Conservation (phyloP, 2,113 vertebrate genomes). For the Brachyhypopomus gauderio region DNA sequence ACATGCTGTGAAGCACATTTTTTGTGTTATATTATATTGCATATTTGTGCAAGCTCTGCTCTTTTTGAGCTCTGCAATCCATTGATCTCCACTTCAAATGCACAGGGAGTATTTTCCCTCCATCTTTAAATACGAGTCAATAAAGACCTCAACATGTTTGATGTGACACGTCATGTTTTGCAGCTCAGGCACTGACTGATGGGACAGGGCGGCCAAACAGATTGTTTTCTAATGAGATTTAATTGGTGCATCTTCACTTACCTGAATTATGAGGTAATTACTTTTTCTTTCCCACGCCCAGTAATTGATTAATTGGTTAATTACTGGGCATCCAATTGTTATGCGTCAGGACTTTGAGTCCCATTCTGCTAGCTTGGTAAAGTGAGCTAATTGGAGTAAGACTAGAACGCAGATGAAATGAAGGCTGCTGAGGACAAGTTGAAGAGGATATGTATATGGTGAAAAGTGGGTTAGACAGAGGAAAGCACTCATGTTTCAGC, state of each 20-base stretch:
- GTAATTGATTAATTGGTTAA: constrained; percentile 53
- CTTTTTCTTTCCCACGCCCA: constrained; percentile 36
- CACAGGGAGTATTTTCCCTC: constrained; percentile 2
- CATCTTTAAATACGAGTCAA: neutral
- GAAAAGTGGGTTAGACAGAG: neutral
- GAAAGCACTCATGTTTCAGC: neutral
- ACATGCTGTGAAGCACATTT: neutral
- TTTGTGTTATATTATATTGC: neutral
- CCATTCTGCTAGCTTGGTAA: constrained; percentile 40
- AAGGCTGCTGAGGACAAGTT: neutral
- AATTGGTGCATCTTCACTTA: constrained; percentile 58
- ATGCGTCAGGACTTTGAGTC: neutral
- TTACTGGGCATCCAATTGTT: constrained; percentile 52
- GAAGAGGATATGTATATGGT: neutral
- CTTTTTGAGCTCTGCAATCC: neutral
- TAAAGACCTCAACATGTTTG: constrained; percentile 18
- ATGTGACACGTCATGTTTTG: constrained; percentile 26
- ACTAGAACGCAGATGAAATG: neutral
- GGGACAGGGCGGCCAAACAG: constrained; percentile 46
- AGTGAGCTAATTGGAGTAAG: constrained; percentile 38
- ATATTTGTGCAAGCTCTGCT: neutral
- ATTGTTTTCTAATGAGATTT: constrained; percentile 58
- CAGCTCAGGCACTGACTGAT: constrained; percentile 51
- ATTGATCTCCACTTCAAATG: constrained; percentile 23
- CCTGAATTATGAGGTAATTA: constrained; percentile 56